Evolutionary conservation across 2,888 invertebrate genomes (phyloP), one percentile per base, ranked within the genome.

Genomic region (Pegoplata infirma): DNA sequence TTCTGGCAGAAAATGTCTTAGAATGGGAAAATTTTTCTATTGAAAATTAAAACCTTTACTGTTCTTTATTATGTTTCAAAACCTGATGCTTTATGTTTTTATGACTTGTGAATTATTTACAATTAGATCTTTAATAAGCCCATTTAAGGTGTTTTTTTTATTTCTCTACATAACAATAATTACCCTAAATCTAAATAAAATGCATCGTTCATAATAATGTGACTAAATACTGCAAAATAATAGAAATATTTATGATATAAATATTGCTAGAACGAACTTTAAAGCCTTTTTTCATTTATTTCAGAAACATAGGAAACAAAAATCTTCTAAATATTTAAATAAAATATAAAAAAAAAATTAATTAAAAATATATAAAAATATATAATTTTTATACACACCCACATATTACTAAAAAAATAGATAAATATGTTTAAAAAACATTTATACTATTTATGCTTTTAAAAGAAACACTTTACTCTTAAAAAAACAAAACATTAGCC

Each of bases 391-490:
- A 71, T 69, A 76, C 66, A 76, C 63, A 80, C 55, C 36, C 47
- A 17, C 28, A 47, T 47, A 28, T 28, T 32, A 25, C 51, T 25
- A 14, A 53, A 25, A 17, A 47, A 8, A 21, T 8, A 19, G 40
- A 44, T 0, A 71, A 59, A 55, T 40, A 68, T 69, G 58, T 66
- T 53, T 66, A 28, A 28, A 61, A 61, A 61, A 72, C 51, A 47
- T 74, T 78, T 71, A 55, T n/a, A 71, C 44, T 51, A 68, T 63
- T 68, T 73, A 73, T 71, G 74, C 71, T 79, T 79, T 79, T 71
- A 79, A 40, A n/a, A 32, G 10, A 32, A 32, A 75, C n/a, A 49
- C 16, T 68, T 66, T 21, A 66, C 19, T 66, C 25, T 51, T 14
- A 59, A 71, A 47, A 17, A 25, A 55, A 64, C 17, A 21, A 44